Evolutionary conservation across 2,113 vertebrate species (phyloP), one percentile per base, ranked within the genome.

Genomic region (Eolophus roseicapilla): DNA sequence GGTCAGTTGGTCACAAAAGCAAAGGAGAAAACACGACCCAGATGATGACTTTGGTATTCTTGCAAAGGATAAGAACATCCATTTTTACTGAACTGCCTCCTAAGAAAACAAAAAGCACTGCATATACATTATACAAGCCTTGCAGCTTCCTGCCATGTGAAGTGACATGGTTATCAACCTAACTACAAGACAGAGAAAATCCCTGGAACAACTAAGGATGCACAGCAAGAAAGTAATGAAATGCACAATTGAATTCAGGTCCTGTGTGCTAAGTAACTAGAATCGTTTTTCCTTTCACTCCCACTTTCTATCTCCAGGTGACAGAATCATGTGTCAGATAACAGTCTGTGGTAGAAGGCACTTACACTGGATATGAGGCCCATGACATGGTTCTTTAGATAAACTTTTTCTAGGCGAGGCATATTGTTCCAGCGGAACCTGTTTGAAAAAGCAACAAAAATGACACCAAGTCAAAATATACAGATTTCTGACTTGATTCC

Each of bases 341-440:
- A 53, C 28, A 69, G 73, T 10, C 64, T 47, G 2, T 43, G 53
- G 43, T 11, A 93, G 57, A 57, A 60, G 59, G 69, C 90, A 96
- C 98, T 98, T 96, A 99, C 98, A 53, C 86, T 98, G 82, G 98
- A 98, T 79, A 99, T 98, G n/a, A 99, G 98, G 63, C 98, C 98
- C 99, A 99, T 99, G 65, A 99, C 98, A 62, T 98, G 99, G 94
- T 99, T 98, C 96, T 99, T 99, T 79, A 99, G 71, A 71, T 98
- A 98, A 57, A 99, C 98, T 91, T 99, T 99, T 82, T 99, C 99
- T 86, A 98, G 93, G 16, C 98, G 98, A 86, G 98, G 96, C 99
- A 99, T 99, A 92, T 97, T 97, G 92, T 99, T 99, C 99, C 99
- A 99, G 44, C 98, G 97, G 93, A 99, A 99, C 91, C 99, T 99